These are phyloP conservation scores for Euplagia quadripunctaria DNA, from an alignment of 2,888 invertebrate genomes.

Conservation along the genomic window DNA sequence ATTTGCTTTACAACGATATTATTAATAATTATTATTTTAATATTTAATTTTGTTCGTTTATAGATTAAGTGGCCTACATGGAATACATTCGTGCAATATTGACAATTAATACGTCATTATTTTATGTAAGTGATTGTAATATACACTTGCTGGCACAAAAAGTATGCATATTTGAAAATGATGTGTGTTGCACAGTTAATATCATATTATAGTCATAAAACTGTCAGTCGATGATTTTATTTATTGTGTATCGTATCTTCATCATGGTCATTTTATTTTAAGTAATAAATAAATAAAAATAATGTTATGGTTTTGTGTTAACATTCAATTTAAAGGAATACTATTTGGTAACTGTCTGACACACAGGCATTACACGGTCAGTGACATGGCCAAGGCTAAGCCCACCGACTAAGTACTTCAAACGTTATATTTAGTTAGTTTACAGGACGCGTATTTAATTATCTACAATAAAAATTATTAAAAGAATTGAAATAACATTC, in stretches of 20 bases:
- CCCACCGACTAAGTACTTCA: background rate
- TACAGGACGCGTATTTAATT: background rate
- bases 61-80: conserved; percentile 60
- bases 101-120: conserved; percentile 34
- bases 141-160: conserved; percentile 6
- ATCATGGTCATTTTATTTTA: too few relatives aligned
- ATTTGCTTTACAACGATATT: conserved; percentile 63
- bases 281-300: too few relatives aligned
- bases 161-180: background rate
- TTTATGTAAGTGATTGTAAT: conserved; percentile 31
- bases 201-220: background rate
- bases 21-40: conserved; percentile 33
- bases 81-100: conserved; percentile 64
- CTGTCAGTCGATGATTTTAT: background rate
- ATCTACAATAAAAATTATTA: background rate
- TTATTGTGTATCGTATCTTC: too few relatives aligned
- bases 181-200: background rate
- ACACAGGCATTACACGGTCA: background rate
- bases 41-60: conserved; percentile 33
- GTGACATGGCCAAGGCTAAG: background rate
- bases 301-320: too few relatives aligned
- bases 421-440: background rate
- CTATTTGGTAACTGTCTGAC: conserved; percentile 16
- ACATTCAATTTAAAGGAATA: background rate
- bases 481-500: background rate